Percentiles rank a stretch among this genome's conserved stretches.
Conservation (phyloP, 2,797 vertebrate species). For the Characodon lateralis region DNA sequence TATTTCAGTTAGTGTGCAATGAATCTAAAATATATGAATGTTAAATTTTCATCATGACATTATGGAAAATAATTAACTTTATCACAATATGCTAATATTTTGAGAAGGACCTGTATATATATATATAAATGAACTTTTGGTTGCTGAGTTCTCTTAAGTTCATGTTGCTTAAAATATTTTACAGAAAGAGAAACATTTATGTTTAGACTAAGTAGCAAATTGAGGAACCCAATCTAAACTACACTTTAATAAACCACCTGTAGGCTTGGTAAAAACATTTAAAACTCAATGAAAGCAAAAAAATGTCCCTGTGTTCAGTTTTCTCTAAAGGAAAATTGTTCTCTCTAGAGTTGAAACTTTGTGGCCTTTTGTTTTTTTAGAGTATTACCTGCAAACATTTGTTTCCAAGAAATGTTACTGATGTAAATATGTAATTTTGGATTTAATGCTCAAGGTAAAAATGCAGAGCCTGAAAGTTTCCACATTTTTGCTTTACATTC, state of each 20-base stretch:
- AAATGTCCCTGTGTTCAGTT: not conserved
- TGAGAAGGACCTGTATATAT: too few relatives aligned
- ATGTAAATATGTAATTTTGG: too few relatives aligned
- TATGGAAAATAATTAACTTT: too few relatives aligned
- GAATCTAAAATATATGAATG: too few relatives aligned
- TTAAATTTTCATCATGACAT: too few relatives aligned
- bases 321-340: too few relatives aligned
- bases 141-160: not conserved
- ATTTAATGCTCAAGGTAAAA: not conserved
- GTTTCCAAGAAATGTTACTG: too few relatives aligned
- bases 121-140: not conserved
- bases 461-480: not conserved
- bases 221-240: not conserved
- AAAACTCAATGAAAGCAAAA: not conserved
- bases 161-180: not conserved
- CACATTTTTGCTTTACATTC: not conserved
- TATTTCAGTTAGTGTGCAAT: too few relatives aligned
- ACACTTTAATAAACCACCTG: not conserved
- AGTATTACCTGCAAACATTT: not conserved
- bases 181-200: not conserved
- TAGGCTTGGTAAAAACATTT: not conserved
- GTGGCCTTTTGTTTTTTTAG: not conserved
- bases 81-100: too few relatives aligned
- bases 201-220: too few relatives aligned
- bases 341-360: too few relatives aligned